These are phyloP conservation scores for Antennarius maculatus DNA, from an alignment of 2,797 vertebrate species.

Conservation along the genomic window DNA sequence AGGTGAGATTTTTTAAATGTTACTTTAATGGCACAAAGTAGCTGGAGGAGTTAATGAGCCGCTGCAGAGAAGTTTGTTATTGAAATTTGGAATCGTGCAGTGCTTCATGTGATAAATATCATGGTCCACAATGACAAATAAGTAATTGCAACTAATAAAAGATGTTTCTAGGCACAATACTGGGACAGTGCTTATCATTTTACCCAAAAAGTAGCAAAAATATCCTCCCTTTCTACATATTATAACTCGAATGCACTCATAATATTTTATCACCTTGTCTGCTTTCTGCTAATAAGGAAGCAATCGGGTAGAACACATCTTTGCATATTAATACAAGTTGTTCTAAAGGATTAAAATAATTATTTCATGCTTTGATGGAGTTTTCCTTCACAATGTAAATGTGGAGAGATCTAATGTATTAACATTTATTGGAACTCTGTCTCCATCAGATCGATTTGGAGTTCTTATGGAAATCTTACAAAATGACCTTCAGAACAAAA, in stretches of 20 bases:
- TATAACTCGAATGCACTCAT: background rate
- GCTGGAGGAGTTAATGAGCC: constrained; percentile 28
- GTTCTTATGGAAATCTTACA: constrained; percentile 17
- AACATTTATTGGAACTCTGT: constrained; percentile 7
- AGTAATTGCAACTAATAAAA: background rate
- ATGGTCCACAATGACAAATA: background rate
- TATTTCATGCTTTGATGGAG: background rate
- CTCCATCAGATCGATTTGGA: constrained; percentile 14
- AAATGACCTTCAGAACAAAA: constrained; percentile 19
- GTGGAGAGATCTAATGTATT: background rate
- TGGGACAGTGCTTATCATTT: background rate
- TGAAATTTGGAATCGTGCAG: background rate
- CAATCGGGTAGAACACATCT: background rate
- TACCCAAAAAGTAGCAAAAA: background rate
- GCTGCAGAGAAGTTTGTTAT: constrained; percentile 2
- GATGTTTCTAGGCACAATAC: background rate
- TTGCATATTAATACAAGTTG: background rate
- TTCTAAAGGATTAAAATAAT: background rate
- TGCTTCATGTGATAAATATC: background rate
- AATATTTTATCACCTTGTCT: background rate
- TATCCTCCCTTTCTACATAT: background rate
- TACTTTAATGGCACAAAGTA: background rate
- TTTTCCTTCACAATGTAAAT: background rate
- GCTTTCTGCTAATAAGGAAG: background rate
- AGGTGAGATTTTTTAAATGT: constrained; percentile 19